These are phyloP conservation scores for Stylophora pistillata DNA, from an alignment of 64 coral and sea anemone species.

Conservation along the genomic window DNA sequence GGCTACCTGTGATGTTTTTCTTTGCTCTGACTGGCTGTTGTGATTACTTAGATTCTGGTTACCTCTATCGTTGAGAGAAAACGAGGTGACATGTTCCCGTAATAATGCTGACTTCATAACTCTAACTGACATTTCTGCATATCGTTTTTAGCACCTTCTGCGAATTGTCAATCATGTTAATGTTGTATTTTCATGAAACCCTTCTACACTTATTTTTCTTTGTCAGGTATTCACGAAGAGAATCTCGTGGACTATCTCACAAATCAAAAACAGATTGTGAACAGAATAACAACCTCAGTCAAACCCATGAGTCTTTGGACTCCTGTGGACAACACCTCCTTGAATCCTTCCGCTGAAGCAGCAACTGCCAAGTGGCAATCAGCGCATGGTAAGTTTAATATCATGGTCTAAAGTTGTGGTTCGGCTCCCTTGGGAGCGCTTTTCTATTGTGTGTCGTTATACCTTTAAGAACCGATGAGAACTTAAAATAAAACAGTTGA, in stretches of 20 bases:
- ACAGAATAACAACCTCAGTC: conserved; percentile 33
- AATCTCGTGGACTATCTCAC: not conserved
- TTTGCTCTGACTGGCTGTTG: too few relatives aligned
- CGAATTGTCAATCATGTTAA: not conserved
- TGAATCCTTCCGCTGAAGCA: not conserved
- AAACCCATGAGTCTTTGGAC: conserved; percentile 17
- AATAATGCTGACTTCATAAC: too few relatives aligned
- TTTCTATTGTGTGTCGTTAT: too few relatives aligned
- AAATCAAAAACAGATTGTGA: conserved; percentile 13
- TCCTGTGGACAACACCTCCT: conserved; percentile 12
- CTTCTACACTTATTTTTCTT: not conserved
- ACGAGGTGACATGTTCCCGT: too few relatives aligned
- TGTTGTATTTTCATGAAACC: not conserved
- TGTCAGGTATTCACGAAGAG: conserved; percentile 35
- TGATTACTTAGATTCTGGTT: too few relatives aligned
- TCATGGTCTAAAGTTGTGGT: not conserved
- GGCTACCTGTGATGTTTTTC: too few relatives aligned
- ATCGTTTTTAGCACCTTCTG: too few relatives aligned
- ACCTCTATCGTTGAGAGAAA: too few relatives aligned
- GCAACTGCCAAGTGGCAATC: conserved; percentile 46
- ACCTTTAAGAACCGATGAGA: too few relatives aligned
- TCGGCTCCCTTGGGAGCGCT: too few relatives aligned
- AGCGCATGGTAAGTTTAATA: conserved; percentile 42
- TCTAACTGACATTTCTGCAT: too few relatives aligned
- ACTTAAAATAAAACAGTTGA: too few relatives aligned